Evolutionary conservation across 2,888 invertebrate genomes (phyloP), one percentile per base, ranked within the genome.

Genomic region (Lymantria dispar): DNA sequence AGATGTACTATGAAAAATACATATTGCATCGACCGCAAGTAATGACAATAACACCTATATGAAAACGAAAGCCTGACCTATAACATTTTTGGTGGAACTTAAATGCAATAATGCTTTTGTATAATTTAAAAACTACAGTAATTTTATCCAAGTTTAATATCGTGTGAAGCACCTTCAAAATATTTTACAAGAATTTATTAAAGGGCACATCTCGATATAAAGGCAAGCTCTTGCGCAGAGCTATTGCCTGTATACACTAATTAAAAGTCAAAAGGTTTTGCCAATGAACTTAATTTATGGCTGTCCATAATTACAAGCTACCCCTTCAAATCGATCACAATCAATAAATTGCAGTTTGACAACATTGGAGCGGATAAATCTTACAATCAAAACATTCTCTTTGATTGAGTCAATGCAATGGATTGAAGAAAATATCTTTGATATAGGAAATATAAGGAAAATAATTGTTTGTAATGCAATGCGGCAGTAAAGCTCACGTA

Each of bases 201-300:
- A 85, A 86, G 80, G 80, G 78, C 82, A 70, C 22, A 22, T 68
- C 64, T 68, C 47, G 70, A 48, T 65, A 66, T 58, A 52, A 57
- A 63, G 58, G 5, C 22, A 22, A n/a, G n/a, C 62, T 64, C 22
- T 22, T 62, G 47, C 63, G 36, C 65, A 61, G 60, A 60, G 70
- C 72, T 74, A 74, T 83, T 77, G 77, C 63, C 69, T 70, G 55
- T 64, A 64, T 76, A 73, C 72, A 74, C 80, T 85, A 84, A 86
- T 83, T 83, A 86, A 84, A 82, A 83, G 75, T 78, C 79, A 74
- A 83, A 80, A 80, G 80, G 83, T 81, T 81, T 80, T 74, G 60
- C 76, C 66, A 73, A 70, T 65, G 54, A 57, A 54, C 50, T 66
- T 78, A 80, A 72, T 85, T 84, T 85, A 85, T 81, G 63, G 65